These are phyloP conservation scores for Mandrillus leucophaeus DNA, from an alignment of 2,113 vertebrate genomes.

Conservation along the genomic window DNA sequence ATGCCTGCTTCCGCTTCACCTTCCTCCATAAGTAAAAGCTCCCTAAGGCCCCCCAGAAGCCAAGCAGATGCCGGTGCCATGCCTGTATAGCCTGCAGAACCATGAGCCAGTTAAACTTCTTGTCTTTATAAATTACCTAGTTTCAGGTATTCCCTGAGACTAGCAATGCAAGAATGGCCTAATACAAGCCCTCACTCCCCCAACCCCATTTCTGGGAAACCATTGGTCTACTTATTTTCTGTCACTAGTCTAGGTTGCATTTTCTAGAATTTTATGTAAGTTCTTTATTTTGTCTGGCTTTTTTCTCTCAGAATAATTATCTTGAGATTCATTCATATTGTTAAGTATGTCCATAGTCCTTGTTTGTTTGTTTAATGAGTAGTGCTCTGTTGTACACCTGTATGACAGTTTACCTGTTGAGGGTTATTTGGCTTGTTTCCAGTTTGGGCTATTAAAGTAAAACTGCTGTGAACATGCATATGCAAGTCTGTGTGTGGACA, in stretches of 20 bases:
- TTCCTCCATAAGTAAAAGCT: no score
- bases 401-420: not conserved
- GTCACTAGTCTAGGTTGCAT: not conserved
- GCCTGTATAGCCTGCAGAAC: no score
- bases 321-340: not conserved
- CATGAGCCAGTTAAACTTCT: no score
- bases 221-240: not conserved
- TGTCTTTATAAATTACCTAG: no score
- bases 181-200: no score
- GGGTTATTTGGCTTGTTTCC: not conserved
- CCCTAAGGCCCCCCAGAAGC: no score
- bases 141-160: no score
- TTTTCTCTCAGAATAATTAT: not conserved
- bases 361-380: not conserved
- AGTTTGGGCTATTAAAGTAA: not conserved
- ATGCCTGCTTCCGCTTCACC: no score
- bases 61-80: no score
- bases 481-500: not conserved
- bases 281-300: not conserved
- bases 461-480: not conserved
- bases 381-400: not conserved
- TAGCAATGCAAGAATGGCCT: no score
- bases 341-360: not conserved
- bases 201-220: not conserved
- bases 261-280: not conserved